These are phyloP conservation scores for Trachelus iudaicus DNA, from an alignment of 2,888 invertebrate genomes.

Conservation along the genomic window DNA sequence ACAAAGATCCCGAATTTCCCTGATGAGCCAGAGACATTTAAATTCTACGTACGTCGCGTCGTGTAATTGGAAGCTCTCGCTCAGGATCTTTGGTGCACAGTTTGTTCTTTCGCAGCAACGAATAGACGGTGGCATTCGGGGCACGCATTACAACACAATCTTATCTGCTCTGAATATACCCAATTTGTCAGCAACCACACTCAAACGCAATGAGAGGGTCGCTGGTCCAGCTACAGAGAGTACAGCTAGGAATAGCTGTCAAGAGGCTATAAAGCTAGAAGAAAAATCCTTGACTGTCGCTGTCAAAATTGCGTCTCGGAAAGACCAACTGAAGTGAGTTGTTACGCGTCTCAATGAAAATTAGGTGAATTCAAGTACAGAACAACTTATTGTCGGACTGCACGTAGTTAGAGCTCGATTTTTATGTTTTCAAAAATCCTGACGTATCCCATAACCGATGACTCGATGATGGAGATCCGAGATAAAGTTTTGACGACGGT, in stretches of 20 bases:
- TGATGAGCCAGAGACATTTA: no score
- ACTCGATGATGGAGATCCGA: no score
- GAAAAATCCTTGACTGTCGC: constrained; percentile 3
- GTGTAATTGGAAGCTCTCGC: constrained; percentile 14
- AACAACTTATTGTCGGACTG: no score
- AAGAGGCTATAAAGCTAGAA: constrained; percentile 10
- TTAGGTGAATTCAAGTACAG: no score
- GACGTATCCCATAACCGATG: no score
- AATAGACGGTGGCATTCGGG: constrained; percentile 6
- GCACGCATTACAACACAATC: constrained; percentile 13
- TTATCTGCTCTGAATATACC: constrained; percentile 15
- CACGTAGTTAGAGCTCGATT: no score
- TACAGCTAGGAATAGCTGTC: constrained; percentile 10
- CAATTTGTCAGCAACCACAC: not conserved
- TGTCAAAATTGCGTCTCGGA: not conserved
- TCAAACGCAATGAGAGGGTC: constrained; percentile 16
- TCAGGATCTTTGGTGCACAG: constrained; percentile 16
- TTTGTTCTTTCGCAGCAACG: constrained; percentile 8
- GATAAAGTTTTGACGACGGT: no score
- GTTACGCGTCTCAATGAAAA: no score
- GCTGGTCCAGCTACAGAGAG: constrained; percentile 10
- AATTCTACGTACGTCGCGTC: constrained; percentile 10
- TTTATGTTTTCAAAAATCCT: no score
- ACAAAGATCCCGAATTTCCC: no score
- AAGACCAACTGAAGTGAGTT: no score